Conservation (phyloP, 2,888 invertebrate genomes). For the Lacanobia wlatinum region DNA sequence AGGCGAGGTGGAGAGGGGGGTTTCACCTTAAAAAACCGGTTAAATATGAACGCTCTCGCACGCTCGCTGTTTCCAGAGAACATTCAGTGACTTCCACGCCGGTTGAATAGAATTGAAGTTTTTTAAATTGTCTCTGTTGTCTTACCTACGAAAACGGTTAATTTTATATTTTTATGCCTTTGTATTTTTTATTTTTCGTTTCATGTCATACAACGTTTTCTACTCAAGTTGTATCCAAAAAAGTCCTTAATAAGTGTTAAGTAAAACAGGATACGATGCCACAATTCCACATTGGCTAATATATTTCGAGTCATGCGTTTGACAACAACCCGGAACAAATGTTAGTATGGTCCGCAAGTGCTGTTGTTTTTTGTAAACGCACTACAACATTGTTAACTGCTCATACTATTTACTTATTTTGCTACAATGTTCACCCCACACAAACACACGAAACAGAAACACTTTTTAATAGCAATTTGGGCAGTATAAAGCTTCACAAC, state of each 20-base stretch:
- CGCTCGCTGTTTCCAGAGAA: slow-evolving; percentile 39
- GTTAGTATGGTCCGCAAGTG: background rate
- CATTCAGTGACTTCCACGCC: slow-evolving; percentile 29
- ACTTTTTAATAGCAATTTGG: slow-evolving; percentile 28
- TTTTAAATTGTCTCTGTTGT: slow-evolving; percentile 30
- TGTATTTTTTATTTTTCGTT: background rate
- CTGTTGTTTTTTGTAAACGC: background rate
- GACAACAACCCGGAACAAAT: background rate
- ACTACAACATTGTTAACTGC: background rate
- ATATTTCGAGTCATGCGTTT: background rate
- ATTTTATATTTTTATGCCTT: background rate
- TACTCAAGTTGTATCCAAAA: too few relatives aligned
- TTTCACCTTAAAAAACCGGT: slow-evolving; percentile 62
- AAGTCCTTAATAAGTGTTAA: background rate
- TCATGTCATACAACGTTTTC: background rate
- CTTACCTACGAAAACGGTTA: slow-evolving; percentile 14
- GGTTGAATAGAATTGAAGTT: slow-evolving; percentile 17
- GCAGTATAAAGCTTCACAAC: slow-evolving; percentile 1
- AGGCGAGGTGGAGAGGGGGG: slow-evolving; percentile 2
- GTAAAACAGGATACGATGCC: background rate
- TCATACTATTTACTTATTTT: background rate
- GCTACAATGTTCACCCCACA: background rate
- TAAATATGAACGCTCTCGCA: slow-evolving; percentile 68
- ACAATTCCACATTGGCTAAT: too few relatives aligned
- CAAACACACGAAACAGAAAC: background rate